phyloP scores from a whole-genome alignment of 2,888 invertebrate genomes.

The Encarsia formosa region DNA sequence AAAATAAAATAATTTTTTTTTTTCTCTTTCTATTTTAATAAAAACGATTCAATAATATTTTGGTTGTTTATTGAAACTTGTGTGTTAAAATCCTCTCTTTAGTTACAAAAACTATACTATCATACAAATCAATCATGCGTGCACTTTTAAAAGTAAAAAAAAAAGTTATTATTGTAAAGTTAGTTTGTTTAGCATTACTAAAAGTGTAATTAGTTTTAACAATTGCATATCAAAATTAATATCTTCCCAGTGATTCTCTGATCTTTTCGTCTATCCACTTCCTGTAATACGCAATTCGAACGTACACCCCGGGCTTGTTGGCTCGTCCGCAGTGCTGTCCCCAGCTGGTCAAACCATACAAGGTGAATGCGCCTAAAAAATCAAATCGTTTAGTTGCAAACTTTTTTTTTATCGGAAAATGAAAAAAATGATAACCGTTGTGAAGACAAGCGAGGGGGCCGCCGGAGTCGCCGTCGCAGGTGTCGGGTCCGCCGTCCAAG shows the following conservation, averaged over 20 bases:
- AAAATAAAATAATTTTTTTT: too few species aligned
- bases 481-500: slow-evolving; percentile 70
- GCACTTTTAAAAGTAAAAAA: too few species aligned
- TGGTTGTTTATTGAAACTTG: too few species aligned
- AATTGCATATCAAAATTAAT: too few species aligned
- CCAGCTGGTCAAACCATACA: slow-evolving; percentile 74
- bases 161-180: too few species aligned
- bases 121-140: too few species aligned
- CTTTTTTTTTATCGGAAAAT: background rate
- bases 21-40: too few species aligned
- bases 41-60: too few species aligned
- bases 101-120: too few species aligned
- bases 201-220: too few species aligned
- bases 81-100: too few species aligned
- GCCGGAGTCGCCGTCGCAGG: slow-evolving; percentile 81
- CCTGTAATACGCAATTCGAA: slow-evolving; percentile 62
- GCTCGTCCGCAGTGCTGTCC: slow-evolving; percentile 71
- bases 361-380: slow-evolving; percentile 59
- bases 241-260: slow-evolving; percentile 38
- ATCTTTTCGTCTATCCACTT: slow-evolving; percentile 65
- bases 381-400: background rate
- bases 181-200: too few species aligned
- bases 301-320: slow-evolving; percentile 73
- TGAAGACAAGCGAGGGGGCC: slow-evolving; percentile 74
- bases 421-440: slow-evolving; percentile 50